These are phyloP conservation scores for Grapholita molesta DNA, from an alignment of 1,140 invertebrate genomes.

Conservation along the genomic window DNA sequence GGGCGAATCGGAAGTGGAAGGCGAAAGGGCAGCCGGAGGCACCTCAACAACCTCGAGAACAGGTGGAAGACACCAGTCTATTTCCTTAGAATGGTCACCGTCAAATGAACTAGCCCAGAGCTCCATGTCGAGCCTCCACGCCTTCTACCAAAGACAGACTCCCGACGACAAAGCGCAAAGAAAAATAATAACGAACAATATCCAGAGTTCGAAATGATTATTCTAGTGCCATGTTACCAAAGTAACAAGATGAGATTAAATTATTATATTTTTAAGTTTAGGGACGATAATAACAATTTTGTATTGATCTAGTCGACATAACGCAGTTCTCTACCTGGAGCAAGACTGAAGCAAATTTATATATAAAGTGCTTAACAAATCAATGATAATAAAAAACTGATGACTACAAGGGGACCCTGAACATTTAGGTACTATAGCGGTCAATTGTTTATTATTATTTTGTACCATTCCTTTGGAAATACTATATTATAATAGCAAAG, in stretches of 20 bases:
- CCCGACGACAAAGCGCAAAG: slow-evolving; percentile 77
- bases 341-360: slow-evolving; percentile 26
- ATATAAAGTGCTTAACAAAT: background rate
- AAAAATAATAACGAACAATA: slow-evolving; percentile 55
- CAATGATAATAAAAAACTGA: background rate
- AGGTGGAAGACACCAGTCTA: slow-evolving; percentile 76
- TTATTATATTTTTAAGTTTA: slow-evolving; percentile 31
- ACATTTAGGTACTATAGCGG: no score
- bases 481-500: no score
- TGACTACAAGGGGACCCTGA: no score
- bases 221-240: slow-evolving; percentile 71
- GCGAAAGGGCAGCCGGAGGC: slow-evolving; percentile 62
- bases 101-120: slow-evolving; percentile 75
- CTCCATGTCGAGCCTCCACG: slow-evolving; percentile 84
- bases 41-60: no score
- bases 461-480: no score
- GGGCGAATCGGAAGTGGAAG: slow-evolving; percentile 79
- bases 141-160: slow-evolving; percentile 82
- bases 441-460: no score
- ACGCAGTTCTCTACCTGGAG: background rate
- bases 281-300: slow-evolving; percentile 54
- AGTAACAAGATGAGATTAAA: slow-evolving; percentile 62
- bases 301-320: slow-evolving; percentile 59
- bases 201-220: slow-evolving; percentile 55
- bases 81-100: slow-evolving; percentile 79